Conservation (phyloP, 1,140 invertebrate genomes). For the Hypsibius dujardini region DNA sequence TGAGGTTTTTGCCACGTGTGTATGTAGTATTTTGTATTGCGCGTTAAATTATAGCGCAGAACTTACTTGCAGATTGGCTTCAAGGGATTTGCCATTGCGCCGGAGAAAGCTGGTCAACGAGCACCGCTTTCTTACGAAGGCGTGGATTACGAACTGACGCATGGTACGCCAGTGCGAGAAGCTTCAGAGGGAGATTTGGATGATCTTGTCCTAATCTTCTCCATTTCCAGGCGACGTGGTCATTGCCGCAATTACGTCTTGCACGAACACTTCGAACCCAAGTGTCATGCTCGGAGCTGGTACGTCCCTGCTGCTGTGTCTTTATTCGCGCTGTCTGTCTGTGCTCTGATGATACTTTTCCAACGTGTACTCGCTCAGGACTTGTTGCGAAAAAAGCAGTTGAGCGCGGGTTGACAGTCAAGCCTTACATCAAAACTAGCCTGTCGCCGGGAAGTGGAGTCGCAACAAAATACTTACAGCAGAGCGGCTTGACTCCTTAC, state of each 20-base stretch:
- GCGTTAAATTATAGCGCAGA: too few relatives aligned
- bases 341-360: constrained; percentile 19
- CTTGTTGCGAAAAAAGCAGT: constrained; percentile 85
- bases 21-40: background rate
- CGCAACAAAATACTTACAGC: constrained; percentile 82
- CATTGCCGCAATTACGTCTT: constrained; percentile 90
- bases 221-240: constrained; percentile 91
- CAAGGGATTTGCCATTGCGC: constrained; percentile 71
- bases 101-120: constrained; percentile 44
- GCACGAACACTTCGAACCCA: constrained; percentile 94
- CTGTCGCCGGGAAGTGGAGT: constrained; percentile 90
- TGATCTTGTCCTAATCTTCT: too few relatives aligned
- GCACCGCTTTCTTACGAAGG: constrained; percentile 62
- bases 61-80: constrained; percentile 64
- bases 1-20: too few relatives aligned
- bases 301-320: constrained; percentile 29
- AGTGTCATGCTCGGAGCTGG: constrained; percentile 87
- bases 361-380: constrained; percentile 38
- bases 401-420: constrained; percentile 63
- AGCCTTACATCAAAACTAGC: constrained; percentile 87
- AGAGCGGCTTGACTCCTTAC: constrained; percentile 67
- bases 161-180: too few relatives aligned
- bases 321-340: constrained; percentile 12
- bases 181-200: too few relatives aligned
- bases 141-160: constrained; percentile 59